Evolutionary conservation across 2,113 vertebrate genomes (phyloP), one percentile per base, ranked within the genome.

Genomic region (Pituophis catenifer): DNA sequence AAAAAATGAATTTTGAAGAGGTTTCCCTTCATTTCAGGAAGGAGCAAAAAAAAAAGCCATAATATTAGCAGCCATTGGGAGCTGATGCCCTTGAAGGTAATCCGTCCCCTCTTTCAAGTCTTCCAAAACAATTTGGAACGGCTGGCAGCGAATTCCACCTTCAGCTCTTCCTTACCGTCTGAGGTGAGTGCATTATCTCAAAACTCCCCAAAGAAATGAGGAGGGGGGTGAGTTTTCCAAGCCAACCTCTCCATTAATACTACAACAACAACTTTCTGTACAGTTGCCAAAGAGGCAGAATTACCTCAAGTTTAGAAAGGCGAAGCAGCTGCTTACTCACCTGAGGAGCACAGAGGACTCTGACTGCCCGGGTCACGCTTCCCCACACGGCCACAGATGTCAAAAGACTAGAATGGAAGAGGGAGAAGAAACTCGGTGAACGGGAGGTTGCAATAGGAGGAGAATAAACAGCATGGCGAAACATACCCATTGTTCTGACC

Each of bases 331-430:
- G 87, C 75, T 12, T 8, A 88, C 98, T 96, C 91, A 99, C 99
- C 99, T 99, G 99, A 29, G 99, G 97, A 92, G 98, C 98, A 94
- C 99, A 99, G 17, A 99, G 98, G 65, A 99, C 97, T 86, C 97
- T 98, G 94, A 99, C 89, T 0, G 99, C 99, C 96, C 99, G 99
- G 88, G 98, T 97, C 53, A 99, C 97, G 7, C 98, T 98, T 2
- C 99, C 99, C 99, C 90, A 99, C 89, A 0, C 99, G 98, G 86
- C 99, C 98, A 93, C 99, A 99, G 95, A 99, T 98, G 96, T 99
- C 99, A 81, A 99, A 99, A 3, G 99, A 99, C 99, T 99, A 97
- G 75, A 98, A 97, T 11, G 33, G 11, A 24, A 96, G 55, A 93
- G 1, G 33, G 33, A 81, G 44, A 17, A 50, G 48, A 13, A 86